Conservation (phyloP, 2,797 vertebrate genomes). For the Lophotriccus pileatus region DNA sequence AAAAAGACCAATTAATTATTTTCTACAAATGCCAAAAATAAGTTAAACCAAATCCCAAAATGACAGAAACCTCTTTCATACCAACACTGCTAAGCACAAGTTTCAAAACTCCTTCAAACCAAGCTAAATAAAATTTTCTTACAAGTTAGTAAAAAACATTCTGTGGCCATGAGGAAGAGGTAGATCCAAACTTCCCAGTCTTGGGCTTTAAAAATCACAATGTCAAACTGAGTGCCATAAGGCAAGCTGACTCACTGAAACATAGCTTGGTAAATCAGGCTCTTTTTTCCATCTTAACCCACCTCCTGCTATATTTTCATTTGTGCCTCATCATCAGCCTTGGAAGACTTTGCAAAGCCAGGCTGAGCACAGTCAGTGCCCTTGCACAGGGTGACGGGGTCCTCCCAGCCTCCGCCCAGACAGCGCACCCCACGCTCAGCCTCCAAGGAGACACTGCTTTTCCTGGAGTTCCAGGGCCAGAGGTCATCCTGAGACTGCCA, state of each 20-base stretch:
- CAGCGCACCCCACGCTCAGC: accelerated
- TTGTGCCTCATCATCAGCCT: not conserved
- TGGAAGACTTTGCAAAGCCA: not conserved
- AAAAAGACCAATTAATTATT: not conserved
- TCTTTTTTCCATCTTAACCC: not conserved
- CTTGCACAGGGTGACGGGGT: accelerated
- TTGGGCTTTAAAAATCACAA: not conserved
- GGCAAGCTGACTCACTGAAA: not conserved
- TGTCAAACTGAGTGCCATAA: not conserved
- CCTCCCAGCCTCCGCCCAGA: accelerated
- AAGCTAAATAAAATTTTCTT: not conserved
- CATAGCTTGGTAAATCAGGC: accelerated
- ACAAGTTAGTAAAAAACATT: not conserved
- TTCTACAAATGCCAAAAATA: not conserved
- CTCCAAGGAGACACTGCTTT: not conserved
- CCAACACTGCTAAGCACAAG: not conserved
- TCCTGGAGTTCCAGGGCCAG: not conserved
- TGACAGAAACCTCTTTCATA: not conserved
- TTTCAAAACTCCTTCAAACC: not conserved
- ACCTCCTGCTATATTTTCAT: not conserved
- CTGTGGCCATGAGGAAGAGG: not conserved
- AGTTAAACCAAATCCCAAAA: not conserved
- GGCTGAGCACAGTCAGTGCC: accelerated
- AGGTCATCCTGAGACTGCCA: not conserved
- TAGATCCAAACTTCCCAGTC: not conserved